Conservation (phyloP, 2,113 vertebrate genomes). For the Saiga tatarica region DNA sequence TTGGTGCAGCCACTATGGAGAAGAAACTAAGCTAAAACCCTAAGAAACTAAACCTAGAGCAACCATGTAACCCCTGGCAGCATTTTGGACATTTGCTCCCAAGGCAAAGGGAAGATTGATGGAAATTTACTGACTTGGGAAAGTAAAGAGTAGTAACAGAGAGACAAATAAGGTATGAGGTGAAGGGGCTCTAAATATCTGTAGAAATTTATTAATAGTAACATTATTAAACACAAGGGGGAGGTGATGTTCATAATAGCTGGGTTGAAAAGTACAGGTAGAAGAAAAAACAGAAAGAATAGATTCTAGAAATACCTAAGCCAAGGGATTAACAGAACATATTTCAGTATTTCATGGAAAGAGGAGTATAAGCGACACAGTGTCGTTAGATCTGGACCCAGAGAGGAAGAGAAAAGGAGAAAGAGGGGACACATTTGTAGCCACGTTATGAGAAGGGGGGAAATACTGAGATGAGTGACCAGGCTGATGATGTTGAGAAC, state of each 20-base stretch:
- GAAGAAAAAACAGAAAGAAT: not conserved
- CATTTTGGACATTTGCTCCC: not conserved
- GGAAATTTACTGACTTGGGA: not conserved
- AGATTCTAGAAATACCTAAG: not conserved
- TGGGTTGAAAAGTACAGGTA: not conserved
- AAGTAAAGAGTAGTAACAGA: not conserved
- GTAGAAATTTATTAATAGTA: not conserved
- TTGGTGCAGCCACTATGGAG: not conserved
- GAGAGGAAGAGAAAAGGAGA: not conserved
- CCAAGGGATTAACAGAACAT: not conserved
- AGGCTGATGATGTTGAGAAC: not conserved
- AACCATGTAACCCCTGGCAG: not conserved
- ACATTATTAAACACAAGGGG: not conserved
- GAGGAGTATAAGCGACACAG: not conserved
- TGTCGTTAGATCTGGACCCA: not conserved
- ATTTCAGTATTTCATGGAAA: not conserved
- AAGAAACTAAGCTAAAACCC: not conserved
- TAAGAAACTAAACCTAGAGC: not conserved
- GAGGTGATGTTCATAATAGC: not conserved
- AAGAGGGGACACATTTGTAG: not conserved
- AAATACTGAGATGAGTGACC: not conserved
- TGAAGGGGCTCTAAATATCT: not conserved
- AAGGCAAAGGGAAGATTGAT: not conserved
- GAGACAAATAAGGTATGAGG: not conserved
- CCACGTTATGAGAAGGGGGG: not conserved